phyloP scores from a whole-genome alignment of 1,140 invertebrate species.

The Alviniconcha marisindica region DNA sequence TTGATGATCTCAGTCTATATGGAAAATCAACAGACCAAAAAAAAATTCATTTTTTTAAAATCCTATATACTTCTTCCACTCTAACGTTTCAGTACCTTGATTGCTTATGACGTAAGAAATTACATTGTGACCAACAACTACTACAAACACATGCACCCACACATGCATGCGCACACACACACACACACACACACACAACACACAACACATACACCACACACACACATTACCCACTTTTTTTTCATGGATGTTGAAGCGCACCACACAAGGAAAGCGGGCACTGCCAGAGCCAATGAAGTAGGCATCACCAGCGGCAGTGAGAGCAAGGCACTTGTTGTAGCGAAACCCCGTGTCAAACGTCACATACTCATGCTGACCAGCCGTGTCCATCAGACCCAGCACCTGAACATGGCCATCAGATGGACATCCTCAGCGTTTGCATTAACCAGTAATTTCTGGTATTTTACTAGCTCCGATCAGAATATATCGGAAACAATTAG shows the following conservation, averaged over 20 bases:
- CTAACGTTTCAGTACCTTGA: too few species aligned
- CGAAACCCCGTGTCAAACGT: conserved; percentile 62
- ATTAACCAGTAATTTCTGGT: conserved; percentile 12
- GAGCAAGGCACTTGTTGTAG: conserved; percentile 49
- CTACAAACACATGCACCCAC: too few species aligned
- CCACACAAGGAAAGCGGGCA: conserved; percentile 57
- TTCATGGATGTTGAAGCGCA: conserved; percentile 56
- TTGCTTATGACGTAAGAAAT: too few species aligned
- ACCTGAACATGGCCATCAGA: too few species aligned
- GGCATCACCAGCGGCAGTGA: conserved; percentile 51
- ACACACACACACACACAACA: too few species aligned
- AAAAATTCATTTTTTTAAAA: too few species aligned
- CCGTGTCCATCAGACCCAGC: conserved; percentile 60
- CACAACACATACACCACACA: too few species aligned
- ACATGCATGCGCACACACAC: too few species aligned
- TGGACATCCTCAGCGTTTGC: too few species aligned
- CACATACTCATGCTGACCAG: conserved; percentile 48
- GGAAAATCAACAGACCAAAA: conserved; percentile 31
- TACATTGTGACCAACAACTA: too few species aligned
- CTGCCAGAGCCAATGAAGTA: conserved; percentile 66
- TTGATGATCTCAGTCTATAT: conserved; percentile 58
- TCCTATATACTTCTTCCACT: too few species aligned
- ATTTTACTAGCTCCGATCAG: conserved; percentile 1
- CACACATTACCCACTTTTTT: conserved; percentile 52
- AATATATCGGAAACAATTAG: background rate